Evolutionary conservation across 2,888 invertebrate genomes (phyloP).

Genomic region (Elysia crispata): DNA sequence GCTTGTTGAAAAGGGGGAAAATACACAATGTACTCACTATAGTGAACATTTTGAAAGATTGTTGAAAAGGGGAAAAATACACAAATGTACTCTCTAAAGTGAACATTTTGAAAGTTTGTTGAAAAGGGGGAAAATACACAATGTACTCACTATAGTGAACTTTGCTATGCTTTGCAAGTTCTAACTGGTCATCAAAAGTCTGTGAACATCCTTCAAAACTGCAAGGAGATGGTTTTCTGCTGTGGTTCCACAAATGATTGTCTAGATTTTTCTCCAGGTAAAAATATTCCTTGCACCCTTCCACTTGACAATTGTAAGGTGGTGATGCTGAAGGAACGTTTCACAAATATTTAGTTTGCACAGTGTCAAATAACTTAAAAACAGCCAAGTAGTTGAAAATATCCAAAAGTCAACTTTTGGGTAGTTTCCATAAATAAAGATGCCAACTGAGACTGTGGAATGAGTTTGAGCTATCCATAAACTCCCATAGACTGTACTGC

Average conservation of each 20-base stretch:
- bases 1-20: no score
- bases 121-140: no score
- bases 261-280: conserved; percentile 42
- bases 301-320: conserved; percentile 34
- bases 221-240: conserved; percentile 34
- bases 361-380: no score
- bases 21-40: conserved; percentile 14
- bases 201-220: conserved; percentile 31
- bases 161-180: conserved; percentile 43
- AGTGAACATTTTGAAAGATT: conserved; percentile 24
- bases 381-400: no score
- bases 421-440: no score
- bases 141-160: conserved; percentile 37
- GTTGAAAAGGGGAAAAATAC: no score
- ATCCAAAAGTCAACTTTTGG: no score
- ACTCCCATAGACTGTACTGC: no score
- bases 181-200: conserved; percentile 44
- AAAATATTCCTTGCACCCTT: conserved; percentile 24
- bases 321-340: not conserved
- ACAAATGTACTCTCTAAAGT: conserved; percentile 29
- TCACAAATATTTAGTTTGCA: no score
- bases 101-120: not conserved
- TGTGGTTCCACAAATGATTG: conserved; percentile 44
- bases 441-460: no score
- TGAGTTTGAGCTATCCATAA: no score